Percentiles rank a stretch among this genome's conserved stretches.
These are phyloP conservation scores for Phoenicopterus ruber DNA, from an alignment of 2,113 vertebrate genomes.

Conservation along the genomic window DNA sequence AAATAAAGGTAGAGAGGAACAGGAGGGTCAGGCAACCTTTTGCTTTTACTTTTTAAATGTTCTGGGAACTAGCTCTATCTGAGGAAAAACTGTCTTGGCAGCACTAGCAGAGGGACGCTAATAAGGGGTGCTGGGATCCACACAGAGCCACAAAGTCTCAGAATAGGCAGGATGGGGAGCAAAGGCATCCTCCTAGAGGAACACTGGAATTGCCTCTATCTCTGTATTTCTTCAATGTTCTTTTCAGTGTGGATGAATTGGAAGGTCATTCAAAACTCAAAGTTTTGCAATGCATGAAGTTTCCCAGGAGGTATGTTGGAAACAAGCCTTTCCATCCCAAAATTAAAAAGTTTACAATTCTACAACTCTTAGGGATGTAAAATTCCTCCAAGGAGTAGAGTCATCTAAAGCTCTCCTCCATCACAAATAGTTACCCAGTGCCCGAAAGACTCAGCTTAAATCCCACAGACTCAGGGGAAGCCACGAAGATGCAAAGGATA, in stretches of 20 bases:
- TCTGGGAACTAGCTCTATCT: neutral
- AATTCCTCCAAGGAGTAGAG: neutral
- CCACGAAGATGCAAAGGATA: neutral
- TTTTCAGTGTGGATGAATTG: neutral
- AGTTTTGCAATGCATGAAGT: neutral
- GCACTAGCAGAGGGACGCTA: neutral
- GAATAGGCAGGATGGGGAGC: neutral
- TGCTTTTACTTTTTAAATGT: neutral
- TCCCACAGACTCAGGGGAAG: neutral
- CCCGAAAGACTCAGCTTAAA: neutral
- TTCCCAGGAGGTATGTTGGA: neutral
- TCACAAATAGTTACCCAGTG: neutral
- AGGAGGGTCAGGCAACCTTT: neutral
- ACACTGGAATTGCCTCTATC: neutral
- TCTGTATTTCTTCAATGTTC: neutral
- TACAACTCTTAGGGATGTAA: neutral
- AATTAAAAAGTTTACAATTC: neutral
- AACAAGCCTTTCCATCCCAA: neutral
- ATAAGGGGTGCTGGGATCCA: neutral
- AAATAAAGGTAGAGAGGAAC: neutral
- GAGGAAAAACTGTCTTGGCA: neutral
- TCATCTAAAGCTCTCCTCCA: neutral
- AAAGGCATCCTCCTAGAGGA: neutral
- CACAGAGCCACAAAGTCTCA: neutral
- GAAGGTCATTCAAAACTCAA: neutral